phyloP scores from a whole-genome alignment of 1,140 invertebrate genomes.

The Samia ricini region DNA sequence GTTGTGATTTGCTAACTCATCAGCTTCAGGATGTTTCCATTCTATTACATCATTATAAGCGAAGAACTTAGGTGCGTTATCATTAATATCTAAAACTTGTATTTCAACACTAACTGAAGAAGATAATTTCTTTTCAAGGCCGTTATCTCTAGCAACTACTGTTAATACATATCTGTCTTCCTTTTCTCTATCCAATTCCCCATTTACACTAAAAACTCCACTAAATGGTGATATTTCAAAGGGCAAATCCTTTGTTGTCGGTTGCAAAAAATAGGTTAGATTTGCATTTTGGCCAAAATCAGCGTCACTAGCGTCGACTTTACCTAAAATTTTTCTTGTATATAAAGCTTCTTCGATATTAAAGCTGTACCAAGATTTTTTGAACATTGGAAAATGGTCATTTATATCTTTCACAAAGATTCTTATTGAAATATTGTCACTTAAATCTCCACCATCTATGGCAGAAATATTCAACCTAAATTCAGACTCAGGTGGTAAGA shows the following conservation, averaged over 20 bases:
- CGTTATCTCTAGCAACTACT: constrained; percentile 86
- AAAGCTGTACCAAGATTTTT: constrained; percentile 89
- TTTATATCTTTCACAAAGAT: constrained; percentile 88
- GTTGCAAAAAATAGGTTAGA: constrained; percentile 84
- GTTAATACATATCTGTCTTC: constrained; percentile 84
- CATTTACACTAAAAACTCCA: constrained; percentile 86
- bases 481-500: constrained; percentile 86
- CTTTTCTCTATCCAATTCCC: constrained; percentile 88
- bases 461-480: constrained; percentile 88
- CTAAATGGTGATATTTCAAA: constrained; percentile 86
- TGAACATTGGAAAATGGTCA: constrained; percentile 90
- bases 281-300: constrained; percentile 88
- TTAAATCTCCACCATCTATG: constrained; percentile 85
- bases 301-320: constrained; percentile 85
- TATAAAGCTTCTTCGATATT: constrained; percentile 89
- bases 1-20: constrained; percentile 72
- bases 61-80: constrained; percentile 86
- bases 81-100: constrained; percentile 89
- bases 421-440: constrained; percentile 83
- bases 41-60: constrained; percentile 81
- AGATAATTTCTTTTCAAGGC: constrained; percentile 79
- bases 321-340: constrained; percentile 83
- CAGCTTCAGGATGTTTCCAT: constrained; percentile 72
- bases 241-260: constrained; percentile 80
- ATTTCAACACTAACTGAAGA: constrained; percentile 87